Conservation (phyloP, 1,140 invertebrate genomes). For the Drosophila bifasciata region DNA sequence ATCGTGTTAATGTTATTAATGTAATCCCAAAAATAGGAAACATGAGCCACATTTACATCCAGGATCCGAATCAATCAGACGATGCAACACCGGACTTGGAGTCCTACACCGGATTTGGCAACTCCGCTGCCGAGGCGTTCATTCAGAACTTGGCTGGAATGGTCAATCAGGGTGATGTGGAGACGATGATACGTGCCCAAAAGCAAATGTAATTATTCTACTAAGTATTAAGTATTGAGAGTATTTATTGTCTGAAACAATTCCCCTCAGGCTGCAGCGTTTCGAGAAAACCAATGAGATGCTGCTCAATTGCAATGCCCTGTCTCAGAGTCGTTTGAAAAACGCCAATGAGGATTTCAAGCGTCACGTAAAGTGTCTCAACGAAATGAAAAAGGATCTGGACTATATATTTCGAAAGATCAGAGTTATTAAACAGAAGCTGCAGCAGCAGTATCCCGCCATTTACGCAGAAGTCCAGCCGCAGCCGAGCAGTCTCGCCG, state of each 20-base stretch:
- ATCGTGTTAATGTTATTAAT: too few species aligned
- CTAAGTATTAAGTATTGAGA: not conserved
- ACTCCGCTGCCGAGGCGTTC: conserved; percentile 94
- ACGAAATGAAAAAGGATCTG: conserved; percentile 89
- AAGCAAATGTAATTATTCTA: conserved; percentile 92
- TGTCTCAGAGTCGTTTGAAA: conserved; percentile 92
- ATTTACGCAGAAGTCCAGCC: conserved; percentile 89
- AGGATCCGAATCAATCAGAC: conserved; percentile 37
- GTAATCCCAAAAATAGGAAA: not conserved
- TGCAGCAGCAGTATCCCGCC: conserved; percentile 93
- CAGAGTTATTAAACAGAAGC: conserved; percentile 91
- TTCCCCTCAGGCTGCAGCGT: conserved; percentile 90
- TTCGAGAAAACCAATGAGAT: conserved; percentile 99
- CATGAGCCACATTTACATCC: conserved; percentile 32
- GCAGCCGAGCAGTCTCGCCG: conserved; percentile 85
- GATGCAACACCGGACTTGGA: conserved; percentile 68
- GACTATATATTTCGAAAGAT: conserved; percentile 90
- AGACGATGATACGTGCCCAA: conserved; percentile 94
- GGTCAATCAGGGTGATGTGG: conserved; percentile 95
- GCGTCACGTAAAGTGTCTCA: conserved; percentile 92
- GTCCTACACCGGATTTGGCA: conserved; percentile 64
- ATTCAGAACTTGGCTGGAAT: conserved; percentile 94
- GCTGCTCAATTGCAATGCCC: conserved; percentile 96
- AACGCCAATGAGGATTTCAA: conserved; percentile 94
- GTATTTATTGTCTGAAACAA: not conserved